phyloP scores from a whole-genome alignment of 1,140 invertebrate species.

The Caerostris darwini region DNA sequence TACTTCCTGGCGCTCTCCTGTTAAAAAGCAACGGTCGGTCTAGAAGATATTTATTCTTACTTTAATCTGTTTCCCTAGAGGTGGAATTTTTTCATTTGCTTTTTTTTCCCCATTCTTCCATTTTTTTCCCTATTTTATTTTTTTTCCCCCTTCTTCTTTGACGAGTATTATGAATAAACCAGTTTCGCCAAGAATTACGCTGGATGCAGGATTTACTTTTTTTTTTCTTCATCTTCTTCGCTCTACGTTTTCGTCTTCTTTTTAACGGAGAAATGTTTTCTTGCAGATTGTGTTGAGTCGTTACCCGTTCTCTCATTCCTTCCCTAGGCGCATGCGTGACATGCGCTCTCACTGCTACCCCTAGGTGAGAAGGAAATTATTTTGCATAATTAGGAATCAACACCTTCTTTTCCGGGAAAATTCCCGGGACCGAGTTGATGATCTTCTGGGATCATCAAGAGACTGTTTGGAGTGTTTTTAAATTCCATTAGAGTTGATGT shows the following conservation, averaged over 20 bases:
- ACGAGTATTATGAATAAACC: constrained; percentile 77
- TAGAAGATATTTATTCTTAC: constrained; percentile 73
- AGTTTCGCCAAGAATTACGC: constrained; percentile 74
- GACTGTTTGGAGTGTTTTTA: neutral
- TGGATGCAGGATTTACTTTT: constrained; percentile 64
- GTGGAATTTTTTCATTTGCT: constrained; percentile 61
- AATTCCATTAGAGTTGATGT: neutral
- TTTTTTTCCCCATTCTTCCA: neutral
- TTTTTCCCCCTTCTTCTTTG: constrained; percentile 1
- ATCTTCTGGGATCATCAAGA: neutral
- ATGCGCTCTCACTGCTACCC: neutral
- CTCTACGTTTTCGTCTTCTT: constrained; percentile 7
- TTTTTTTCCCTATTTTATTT: constrained; percentile 51
- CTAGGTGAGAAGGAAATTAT: constrained; percentile 61
- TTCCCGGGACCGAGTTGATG: neutral
- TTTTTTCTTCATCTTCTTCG: neutral
- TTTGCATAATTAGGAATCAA: constrained; percentile 70
- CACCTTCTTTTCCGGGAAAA: neutral
- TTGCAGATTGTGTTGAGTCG: constrained; percentile 56
- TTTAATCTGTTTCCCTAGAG: constrained; percentile 74
- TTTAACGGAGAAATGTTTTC: constrained; percentile 41
- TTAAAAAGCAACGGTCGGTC: constrained; percentile 77
- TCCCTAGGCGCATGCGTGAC: neutral
- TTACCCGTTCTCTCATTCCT: neutral
- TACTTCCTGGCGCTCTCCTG: constrained; percentile 22